Conservation (phyloP, 1,140 invertebrate genomes). For the Ceratitis capitata region DNA sequence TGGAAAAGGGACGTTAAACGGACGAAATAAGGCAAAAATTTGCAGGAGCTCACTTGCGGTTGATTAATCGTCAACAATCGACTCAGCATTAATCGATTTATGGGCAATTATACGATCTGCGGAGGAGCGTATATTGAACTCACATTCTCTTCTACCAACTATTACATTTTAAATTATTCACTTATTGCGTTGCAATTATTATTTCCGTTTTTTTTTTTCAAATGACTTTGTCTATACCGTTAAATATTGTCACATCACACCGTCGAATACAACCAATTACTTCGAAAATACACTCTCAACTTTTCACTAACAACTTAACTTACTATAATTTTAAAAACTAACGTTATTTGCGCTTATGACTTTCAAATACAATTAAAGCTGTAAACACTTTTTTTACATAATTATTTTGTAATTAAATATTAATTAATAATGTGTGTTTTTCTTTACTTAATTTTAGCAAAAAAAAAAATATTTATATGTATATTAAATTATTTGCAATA, state of each 20-base stretch:
- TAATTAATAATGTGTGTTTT: slow-evolving; percentile 4
- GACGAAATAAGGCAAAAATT: neutral
- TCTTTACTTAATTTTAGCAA: slow-evolving; percentile 9
- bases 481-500: slow-evolving; percentile 12
- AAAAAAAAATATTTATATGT: too few species aligned
- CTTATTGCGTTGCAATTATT: too few species aligned
- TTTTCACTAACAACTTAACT: neutral
- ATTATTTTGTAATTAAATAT: slow-evolving; percentile 37
- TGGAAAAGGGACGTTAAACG: neutral
- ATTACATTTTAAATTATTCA: neutral
- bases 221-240: neutral
- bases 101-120: neutral
- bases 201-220: too few species aligned
- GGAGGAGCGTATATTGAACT: neutral
- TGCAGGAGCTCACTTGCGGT: neutral
- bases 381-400: neutral
- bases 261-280: neutral
- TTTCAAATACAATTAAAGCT: slow-evolving; percentile 11
- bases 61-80: neutral
- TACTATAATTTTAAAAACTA: neutral
- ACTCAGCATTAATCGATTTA: neutral
- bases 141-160: neutral
- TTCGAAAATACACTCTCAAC: neutral
- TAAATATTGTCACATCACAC: neutral
- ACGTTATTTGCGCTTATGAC: slow-evolving; percentile 4